These are phyloP conservation scores for Calameuta idolon DNA, from an alignment of 2,888 invertebrate species.

Conservation along the genomic window DNA sequence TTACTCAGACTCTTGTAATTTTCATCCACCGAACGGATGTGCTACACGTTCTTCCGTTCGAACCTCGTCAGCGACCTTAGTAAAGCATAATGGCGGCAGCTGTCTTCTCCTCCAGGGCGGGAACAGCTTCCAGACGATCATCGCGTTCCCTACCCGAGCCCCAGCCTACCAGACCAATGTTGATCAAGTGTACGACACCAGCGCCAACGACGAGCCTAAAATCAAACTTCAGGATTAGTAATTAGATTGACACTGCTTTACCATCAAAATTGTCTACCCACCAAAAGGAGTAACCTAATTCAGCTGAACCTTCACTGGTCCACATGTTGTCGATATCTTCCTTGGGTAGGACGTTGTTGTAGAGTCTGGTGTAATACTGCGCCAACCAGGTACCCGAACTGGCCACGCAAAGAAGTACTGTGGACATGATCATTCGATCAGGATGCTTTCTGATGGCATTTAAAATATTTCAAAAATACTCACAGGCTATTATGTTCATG, in stretches of 20 bases:
- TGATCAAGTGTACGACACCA: conserved; percentile 77
- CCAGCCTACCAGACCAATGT: conserved; percentile 79
- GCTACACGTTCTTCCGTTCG: not conserved
- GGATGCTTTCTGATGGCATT: not conserved
- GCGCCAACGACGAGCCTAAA: conserved; percentile 81
- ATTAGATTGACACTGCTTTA: not conserved
- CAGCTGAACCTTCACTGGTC: conserved; percentile 85
- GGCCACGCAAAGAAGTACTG: conserved; percentile 80
- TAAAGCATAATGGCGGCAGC: conserved; percentile 89
- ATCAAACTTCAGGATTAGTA: not conserved
- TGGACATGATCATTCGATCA: not conserved
- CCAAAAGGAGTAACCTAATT: conserved; percentile 91
- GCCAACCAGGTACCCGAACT: conserved; percentile 86
- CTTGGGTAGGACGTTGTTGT: conserved; percentile 83
- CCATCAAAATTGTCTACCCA: conserved; percentile 49
- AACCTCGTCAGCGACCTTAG: conserved; percentile 55
- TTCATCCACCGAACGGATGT: not conserved
- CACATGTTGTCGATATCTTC: conserved; percentile 85
- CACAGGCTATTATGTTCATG: conserved; percentile 84
- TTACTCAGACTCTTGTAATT: not conserved
- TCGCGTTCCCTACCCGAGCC: conserved; percentile 78
- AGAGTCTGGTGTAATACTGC: conserved; percentile 85
- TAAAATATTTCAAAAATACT: conserved; percentile 46
- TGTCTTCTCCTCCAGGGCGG: conserved; percentile 81
- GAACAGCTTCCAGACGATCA: conserved; percentile 72